A percentile compares a stretch with the other conserved stretches of the same genome.
phyloP scores from a whole-genome alignment of 2,113 vertebrate genomes.

The Australoheros scitulus region DNA sequence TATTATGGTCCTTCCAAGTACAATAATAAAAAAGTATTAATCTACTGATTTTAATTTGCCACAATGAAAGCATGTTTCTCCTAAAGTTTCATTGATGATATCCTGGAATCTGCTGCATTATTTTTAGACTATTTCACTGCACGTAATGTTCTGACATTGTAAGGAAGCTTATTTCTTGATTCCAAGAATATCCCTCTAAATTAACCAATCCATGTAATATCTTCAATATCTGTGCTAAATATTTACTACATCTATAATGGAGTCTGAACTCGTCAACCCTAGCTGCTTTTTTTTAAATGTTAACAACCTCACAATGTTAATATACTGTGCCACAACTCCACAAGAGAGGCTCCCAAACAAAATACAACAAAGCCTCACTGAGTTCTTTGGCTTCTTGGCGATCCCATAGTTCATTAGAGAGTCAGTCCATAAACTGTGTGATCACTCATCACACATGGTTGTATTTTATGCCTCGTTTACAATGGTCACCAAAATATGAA shows the following conservation, averaged over 20 bases:
- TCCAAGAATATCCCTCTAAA: not conserved
- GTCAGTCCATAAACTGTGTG: not conserved
- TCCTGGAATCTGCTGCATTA: not conserved
- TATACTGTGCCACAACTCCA: rapidly evolving
- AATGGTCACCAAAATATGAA: not conserved
- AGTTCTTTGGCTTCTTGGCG: not conserved
- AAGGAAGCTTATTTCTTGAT: not conserved
- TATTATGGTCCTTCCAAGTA: too few relatives aligned
- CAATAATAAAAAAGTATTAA: not conserved
- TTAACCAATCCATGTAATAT: not conserved
- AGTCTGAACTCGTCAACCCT: too few relatives aligned
- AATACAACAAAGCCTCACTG: not conserved
- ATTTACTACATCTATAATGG: too few relatives aligned
- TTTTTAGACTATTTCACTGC: not conserved
- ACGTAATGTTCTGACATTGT: not conserved
- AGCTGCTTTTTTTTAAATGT: not conserved
- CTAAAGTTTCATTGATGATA: too few relatives aligned
- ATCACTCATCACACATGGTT: not conserved
- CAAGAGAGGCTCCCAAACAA: not conserved
- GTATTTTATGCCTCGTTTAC: not conserved
- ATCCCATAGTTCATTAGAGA: not conserved
- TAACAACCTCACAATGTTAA: not conserved
- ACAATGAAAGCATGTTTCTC: not conserved
- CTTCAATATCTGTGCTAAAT: not conserved
- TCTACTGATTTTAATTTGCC: not conserved